Percentiles rank a stretch among this genome's conserved stretches.
phyloP scores from a whole-genome alignment of 2,797 vertebrate species.

The Bovichtus diacanthus region DNA sequence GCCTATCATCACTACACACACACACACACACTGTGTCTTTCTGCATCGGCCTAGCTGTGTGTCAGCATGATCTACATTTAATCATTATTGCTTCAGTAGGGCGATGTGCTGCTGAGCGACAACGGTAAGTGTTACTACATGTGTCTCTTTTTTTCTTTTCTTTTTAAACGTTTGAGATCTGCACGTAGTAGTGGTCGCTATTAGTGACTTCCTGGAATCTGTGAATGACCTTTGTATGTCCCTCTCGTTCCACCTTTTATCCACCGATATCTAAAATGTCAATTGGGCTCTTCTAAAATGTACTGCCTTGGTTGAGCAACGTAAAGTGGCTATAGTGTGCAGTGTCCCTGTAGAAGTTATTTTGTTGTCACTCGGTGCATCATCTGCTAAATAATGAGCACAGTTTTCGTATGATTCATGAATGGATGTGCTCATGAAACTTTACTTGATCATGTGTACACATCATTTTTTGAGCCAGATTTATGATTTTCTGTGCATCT shows the following conservation, averaged over 20 bases:
- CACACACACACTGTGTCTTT: too few relatives aligned
- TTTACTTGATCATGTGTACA: neutral
- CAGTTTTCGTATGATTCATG: slow-evolving; percentile 22
- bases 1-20: neutral
- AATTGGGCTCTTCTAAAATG: neutral
- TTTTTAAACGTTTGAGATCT: neutral
- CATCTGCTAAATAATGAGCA: neutral
- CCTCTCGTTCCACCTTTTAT: neutral
- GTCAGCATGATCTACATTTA: neutral
- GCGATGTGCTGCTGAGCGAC: neutral
- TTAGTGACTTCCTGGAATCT: neutral
- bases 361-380: neutral
- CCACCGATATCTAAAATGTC: neutral
- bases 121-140: neutral
- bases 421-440: slow-evolving; percentile 23
- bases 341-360: neutral
- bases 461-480: neutral
- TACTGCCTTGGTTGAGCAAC: neutral
- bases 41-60: neutral
- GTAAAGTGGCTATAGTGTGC: neutral
- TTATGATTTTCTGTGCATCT: slow-evolving; percentile 7
- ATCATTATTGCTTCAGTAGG: neutral
- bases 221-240: neutral
- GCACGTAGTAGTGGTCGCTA: neutral
- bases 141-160: neutral